Percentiles rank a stretch among this genome's conserved stretches.
These are phyloP conservation scores for Micropoecilia bifurca DNA, from an alignment of 2,797 vertebrate genomes.

Conservation along the genomic window DNA sequence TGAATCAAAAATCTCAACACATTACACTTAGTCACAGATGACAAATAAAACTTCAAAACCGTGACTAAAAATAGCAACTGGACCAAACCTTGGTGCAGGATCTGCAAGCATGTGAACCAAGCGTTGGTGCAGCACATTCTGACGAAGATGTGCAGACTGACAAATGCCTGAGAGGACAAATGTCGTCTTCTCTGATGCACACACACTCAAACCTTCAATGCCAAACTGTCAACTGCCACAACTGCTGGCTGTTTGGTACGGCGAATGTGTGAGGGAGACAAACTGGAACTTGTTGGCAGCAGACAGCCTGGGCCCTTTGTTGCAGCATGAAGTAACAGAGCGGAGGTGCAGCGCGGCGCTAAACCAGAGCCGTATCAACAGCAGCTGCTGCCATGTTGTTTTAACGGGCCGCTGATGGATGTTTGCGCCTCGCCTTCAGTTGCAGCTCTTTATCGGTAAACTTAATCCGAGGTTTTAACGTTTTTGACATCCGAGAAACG, in stretches of 20 bases:
- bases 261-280: conserved; percentile 47
- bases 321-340: conserved; percentile 43
- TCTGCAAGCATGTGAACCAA: not conserved
- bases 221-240: conserved; percentile 56
- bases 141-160: conserved; percentile 14
- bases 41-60: not conserved
- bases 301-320: conserved; percentile 48
- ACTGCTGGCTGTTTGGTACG: conserved; percentile 38
- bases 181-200: not conserved
- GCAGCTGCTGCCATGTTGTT: conserved; percentile 65
- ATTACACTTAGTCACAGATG: not conserved
- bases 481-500: not conserved
- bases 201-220: conserved; percentile 28
- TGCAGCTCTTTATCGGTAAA: not conserved
- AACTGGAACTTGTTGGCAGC: conserved; percentile 56
- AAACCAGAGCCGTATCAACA: conserved; percentile 55
- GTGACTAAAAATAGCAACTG: not conserved
- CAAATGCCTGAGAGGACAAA: conserved; percentile 46
- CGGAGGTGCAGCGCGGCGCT: conserved; percentile 50
- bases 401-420: conserved; percentile 31
- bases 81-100: not conserved
- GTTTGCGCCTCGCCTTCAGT: not conserved
- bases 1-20: not conserved
- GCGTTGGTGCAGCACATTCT: conserved; percentile 3
- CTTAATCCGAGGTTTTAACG: not conserved